Percentiles rank a stretch among this genome's conserved stretches.
Conservation (phyloP, 2,113 vertebrate genomes). For the Ciconia maguari region DNA sequence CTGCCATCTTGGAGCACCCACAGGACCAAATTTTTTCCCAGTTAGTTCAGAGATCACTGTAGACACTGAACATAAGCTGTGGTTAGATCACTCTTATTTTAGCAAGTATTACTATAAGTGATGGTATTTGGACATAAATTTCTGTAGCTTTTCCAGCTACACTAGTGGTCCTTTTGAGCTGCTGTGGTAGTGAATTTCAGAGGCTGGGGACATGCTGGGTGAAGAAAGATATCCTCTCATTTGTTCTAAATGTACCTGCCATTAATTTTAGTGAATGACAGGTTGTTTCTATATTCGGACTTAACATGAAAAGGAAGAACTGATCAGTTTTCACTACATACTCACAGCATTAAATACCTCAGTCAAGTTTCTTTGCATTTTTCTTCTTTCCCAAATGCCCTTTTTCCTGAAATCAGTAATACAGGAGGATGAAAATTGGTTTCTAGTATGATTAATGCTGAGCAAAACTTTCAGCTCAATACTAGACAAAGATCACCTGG, state of each 20-base stretch:
- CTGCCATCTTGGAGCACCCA: not conserved
- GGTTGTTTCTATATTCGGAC: not conserved
- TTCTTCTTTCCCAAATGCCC: constrained; percentile 8
- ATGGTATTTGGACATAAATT: not conserved
- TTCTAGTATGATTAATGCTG: constrained; percentile 42
- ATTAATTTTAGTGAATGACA: constrained; percentile 16
- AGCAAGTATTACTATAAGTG: not conserved
- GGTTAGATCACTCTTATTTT: not conserved
- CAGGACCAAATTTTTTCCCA: not conserved
- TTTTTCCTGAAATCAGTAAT: constrained; percentile 27
- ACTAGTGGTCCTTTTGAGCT: not conserved
- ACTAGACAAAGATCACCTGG: constrained; percentile 24
- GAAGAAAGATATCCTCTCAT: constrained; percentile 32
- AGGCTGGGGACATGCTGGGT: constrained; percentile 4
- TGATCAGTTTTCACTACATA: not conserved
- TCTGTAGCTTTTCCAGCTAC: not conserved
- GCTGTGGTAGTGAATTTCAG: constrained; percentile 10
- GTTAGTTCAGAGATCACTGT: not conserved
- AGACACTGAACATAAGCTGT: not conserved
- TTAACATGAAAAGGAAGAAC: not conserved
- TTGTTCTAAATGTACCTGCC: constrained; percentile 21
- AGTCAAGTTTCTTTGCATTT: not conserved
- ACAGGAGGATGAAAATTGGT: constrained; percentile 31
- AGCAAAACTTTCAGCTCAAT: constrained; percentile 53
- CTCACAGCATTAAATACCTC: constrained; percentile 23